Percentiles rank a stretch among this genome's conserved stretches.
These are phyloP conservation scores for Hylomyscus alleni DNA, from an alignment of 2,797 vertebrate genomes.

Conservation along the genomic window DNA sequence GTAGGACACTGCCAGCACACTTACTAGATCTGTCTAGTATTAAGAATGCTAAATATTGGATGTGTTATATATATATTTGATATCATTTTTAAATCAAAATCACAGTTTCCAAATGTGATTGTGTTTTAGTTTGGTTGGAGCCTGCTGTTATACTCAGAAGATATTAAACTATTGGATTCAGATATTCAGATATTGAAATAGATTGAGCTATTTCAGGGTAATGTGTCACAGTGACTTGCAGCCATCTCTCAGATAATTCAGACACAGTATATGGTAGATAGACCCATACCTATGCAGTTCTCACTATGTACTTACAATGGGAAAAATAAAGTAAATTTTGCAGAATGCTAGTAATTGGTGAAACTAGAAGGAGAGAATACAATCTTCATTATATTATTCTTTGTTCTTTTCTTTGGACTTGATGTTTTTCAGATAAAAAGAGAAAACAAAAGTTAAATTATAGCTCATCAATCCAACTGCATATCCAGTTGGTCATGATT, in stretches of 20 bases:
- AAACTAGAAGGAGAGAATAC: slow-evolving; percentile 25
- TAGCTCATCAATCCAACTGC: slow-evolving; percentile 4
- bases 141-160: background rate
- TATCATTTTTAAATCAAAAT: background rate
- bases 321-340: background rate
- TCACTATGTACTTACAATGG: background rate
- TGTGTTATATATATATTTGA: background rate
- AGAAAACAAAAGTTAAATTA: background rate
- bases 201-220: background rate
- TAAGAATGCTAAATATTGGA: slow-evolving; percentile 31
- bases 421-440: slow-evolving; percentile 32
- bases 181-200: background rate
- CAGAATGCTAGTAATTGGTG: background rate
- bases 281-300: background rate
- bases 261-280: background rate
- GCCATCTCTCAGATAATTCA: background rate
- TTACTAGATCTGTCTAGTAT: background rate
- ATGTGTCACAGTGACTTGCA: background rate
- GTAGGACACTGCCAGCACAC: background rate
- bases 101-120: slow-evolving; percentile 5
- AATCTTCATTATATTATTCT: slow-evolving; percentile 3
- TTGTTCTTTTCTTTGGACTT: slow-evolving; percentile 23
- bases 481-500: slow-evolving; percentile 5
- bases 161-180: background rate
- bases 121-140: background rate